These are phyloP conservation scores for Malurus cyaneus DNA, from an alignment of 2,113 vertebrate genomes.

Conservation along the genomic window DNA sequence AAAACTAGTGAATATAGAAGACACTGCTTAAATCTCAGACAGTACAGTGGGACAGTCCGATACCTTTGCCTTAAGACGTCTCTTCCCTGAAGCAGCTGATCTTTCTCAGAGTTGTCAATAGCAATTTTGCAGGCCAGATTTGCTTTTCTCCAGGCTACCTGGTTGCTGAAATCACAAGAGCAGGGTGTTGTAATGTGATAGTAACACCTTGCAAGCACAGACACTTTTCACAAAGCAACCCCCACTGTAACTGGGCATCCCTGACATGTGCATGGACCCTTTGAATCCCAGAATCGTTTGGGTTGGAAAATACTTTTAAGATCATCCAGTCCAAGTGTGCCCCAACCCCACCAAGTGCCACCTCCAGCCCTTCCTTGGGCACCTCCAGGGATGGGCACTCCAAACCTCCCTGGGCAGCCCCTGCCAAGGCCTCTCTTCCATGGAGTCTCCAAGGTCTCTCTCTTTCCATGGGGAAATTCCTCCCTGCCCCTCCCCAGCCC, in stretches of 20 bases:
- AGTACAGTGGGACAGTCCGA: neutral
- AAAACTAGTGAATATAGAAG: neutral
- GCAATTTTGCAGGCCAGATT: constrained; percentile 93
- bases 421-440: neutral
- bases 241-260: neutral
- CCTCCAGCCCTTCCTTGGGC: neutral
- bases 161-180: constrained; percentile 83
- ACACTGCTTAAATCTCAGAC: neutral
- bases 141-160: constrained; percentile 94
- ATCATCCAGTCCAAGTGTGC: fast-evolving
- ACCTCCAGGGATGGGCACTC: neutral
- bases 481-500: neutral
- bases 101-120: constrained; percentile 93
- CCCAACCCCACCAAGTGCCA: fast-evolving
- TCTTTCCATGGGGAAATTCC: neutral
- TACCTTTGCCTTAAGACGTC: constrained; percentile 87
- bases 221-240: neutral
- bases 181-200: fast-evolving
- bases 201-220: neutral
- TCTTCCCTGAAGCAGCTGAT: constrained; percentile 84
- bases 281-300: neutral
- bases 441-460: no score
- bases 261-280: fast-evolving
- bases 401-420: neutral
- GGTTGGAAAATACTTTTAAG: neutral